Evolutionary conservation across 2,797 vertebrate species (phyloP), one percentile per base, ranked within the genome.

Genomic region (Coilia nasus): DNA sequence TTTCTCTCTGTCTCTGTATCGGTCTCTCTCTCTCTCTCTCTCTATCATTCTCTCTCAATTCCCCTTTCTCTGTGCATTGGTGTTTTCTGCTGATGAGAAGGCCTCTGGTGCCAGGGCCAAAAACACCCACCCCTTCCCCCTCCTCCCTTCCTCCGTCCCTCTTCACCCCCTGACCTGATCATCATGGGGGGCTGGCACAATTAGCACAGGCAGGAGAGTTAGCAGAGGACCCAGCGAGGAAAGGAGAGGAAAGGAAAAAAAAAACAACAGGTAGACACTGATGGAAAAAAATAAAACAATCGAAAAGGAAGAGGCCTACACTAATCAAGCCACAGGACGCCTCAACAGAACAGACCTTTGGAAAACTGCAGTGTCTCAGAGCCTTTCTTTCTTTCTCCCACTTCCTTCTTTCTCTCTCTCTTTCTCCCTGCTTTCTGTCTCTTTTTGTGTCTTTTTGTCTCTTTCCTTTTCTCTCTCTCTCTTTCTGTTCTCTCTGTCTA

Each of bases 321-420:
- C 31, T 46, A 28, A 83, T 83, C 59, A 67, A 67, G 25, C 31
- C 64, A 46, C 82, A 47, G 60, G 82, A 31, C 21, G 31, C 35
- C n/a, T 83, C 54, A 50, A n/a, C 54, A 44, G 31, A 47, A 71
- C n/a, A n/a, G n/a, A n/a, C 0, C 12, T 0, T 5, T 25, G 62
- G 28, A 64, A 64, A 28, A 64, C 23, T 28, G 62, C 23, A 64
- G 62, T 28, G 23, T 64, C 10, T 7, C 57, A 4, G 35, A 41
- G 5, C 11, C 23, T 25, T 25, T 75, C 67, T 31, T 75, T 25
- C 19, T 41, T 25, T 25, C 2, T 6, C 75, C 17, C 41, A 28
- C 28, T 35, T 41, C 75, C 14, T 41, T 41, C 10, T 82, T 28
- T 17, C 0, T 82, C 14, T 59, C 15, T 59, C 54, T 23, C 35